Evolutionary conservation across 2,113 vertebrate genomes (phyloP).

Genomic region (Salminus brasiliensis): DNA sequence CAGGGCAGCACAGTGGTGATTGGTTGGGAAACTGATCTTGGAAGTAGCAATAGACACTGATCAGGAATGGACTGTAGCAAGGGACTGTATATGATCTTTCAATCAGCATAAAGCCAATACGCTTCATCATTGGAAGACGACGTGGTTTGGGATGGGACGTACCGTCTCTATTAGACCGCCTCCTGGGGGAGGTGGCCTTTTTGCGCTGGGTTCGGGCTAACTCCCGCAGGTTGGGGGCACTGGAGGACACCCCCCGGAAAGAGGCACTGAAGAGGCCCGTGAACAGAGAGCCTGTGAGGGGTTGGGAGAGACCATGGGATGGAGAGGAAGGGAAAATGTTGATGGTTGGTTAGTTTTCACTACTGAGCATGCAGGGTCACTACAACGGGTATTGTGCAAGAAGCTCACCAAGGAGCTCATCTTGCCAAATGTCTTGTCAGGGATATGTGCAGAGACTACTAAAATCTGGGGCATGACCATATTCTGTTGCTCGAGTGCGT

Average conservation of each 20-base stretch:
- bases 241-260: slow-evolving; percentile 93
- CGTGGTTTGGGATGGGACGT: slow-evolving; percentile 70
- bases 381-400: background rate
- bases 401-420: background rate
- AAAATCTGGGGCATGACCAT: too few relatives aligned
- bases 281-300: slow-evolving; percentile 89
- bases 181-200: slow-evolving; percentile 86
- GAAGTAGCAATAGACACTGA: background rate
- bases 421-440: background rate
- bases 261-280: slow-evolving; percentile 97
- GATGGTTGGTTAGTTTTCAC: slow-evolving; percentile 74
- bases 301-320: slow-evolving; percentile 53
- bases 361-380: slow-evolving; percentile 68
- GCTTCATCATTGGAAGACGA: background rate
- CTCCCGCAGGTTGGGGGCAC: slow-evolving; percentile 97
- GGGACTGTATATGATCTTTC: background rate
- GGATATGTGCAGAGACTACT: too few relatives aligned
- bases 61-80: background rate
- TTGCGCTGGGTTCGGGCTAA: slow-evolving; percentile 93
- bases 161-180: slow-evolving; percentile 91
- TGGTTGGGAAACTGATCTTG: background rate
- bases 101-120: background rate
- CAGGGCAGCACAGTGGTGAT: background rate
- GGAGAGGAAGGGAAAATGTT: slow-evolving; percentile 30
- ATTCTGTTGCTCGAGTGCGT: too few relatives aligned